Evolutionary conservation across 2,113 vertebrate species (phyloP).

Genomic region (Peucedramus taeniatus): DNA sequence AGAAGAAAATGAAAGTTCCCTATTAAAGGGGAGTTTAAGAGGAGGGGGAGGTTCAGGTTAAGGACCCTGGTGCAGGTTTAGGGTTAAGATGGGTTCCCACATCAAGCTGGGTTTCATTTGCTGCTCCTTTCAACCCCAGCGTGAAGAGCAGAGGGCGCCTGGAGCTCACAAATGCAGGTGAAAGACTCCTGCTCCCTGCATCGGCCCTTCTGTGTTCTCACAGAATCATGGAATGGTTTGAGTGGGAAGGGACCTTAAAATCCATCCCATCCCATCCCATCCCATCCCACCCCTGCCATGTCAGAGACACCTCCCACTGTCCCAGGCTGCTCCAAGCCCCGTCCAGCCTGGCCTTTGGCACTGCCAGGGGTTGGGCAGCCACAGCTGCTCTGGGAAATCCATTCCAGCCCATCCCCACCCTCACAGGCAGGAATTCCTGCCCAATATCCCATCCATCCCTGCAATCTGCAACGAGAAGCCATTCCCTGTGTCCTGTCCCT

Average conservation of each 20-base stretch:
- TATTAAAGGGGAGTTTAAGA: background rate
- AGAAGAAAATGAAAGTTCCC: rapidly evolving
- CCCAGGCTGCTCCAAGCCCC: background rate
- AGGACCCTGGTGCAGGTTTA: rapidly evolving
- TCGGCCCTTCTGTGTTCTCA: rapidly evolving
- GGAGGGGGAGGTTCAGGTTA: background rate
- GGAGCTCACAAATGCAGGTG: background rate
- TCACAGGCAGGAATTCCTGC: rapidly evolving
- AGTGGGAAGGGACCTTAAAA: background rate
- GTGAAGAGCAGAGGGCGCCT: background rate
- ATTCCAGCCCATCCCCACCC: rapidly evolving
- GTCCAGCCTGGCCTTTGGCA: background rate
- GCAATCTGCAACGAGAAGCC: background rate
- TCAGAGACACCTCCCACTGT: background rate
- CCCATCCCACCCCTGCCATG: too few relatives aligned
- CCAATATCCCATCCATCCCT: background rate
- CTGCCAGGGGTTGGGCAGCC: background rate
- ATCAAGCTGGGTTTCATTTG: too few relatives aligned
- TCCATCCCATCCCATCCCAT: background rate
- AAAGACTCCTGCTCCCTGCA: rapidly evolving
- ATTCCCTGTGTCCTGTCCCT: background rate
- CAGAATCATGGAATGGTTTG: background rate
- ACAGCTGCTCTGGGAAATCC: background rate
- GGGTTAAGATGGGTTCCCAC: background rate
- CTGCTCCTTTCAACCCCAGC: rapidly evolving